These are phyloP conservation scores for Drosophila paulistorum DNA, from an alignment of 1,140 invertebrate species.

Conservation along the genomic window DNA sequence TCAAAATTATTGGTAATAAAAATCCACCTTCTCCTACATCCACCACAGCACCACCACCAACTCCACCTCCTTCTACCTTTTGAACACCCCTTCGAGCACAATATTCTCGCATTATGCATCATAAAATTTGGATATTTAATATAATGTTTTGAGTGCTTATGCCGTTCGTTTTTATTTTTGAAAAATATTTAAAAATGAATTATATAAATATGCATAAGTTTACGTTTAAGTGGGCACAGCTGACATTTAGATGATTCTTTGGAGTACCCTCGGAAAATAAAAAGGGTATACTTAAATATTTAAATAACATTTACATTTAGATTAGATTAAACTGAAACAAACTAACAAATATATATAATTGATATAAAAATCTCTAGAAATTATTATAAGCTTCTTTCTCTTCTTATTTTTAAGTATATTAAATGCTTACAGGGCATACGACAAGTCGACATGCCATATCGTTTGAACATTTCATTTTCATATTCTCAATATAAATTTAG, in stretches of 20 bases:
- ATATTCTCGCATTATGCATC: slow-evolving; percentile 61
- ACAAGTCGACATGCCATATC: slow-evolving; percentile 1
- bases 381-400: too few relatives aligned
- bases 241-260: slow-evolving; percentile 63
- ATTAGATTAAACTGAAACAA: too few relatives aligned
- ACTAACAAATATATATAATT: too few relatives aligned
- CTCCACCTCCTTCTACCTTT: not conserved
- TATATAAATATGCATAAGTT: slow-evolving; percentile 78
- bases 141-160: slow-evolving; percentile 60
- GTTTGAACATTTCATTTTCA: not conserved
- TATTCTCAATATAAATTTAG: not conserved
- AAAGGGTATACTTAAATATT: not conserved
- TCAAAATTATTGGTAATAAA: slow-evolving; percentile 80
- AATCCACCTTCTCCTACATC: slow-evolving; percentile 62
- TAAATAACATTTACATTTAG: not conserved
- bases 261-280: not conserved
- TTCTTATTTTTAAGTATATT: too few relatives aligned
- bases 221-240: slow-evolving; percentile 69
- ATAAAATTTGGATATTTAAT: slow-evolving; percentile 77
- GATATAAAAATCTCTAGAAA: too few relatives aligned
- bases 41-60: not conserved
- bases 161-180: slow-evolving; percentile 48
- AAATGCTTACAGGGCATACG: not conserved
- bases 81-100: not conserved
- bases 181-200: slow-evolving; percentile 75